phyloP scores from a whole-genome alignment of 2,113 vertebrate genomes.

The Gobius niger region DNA sequence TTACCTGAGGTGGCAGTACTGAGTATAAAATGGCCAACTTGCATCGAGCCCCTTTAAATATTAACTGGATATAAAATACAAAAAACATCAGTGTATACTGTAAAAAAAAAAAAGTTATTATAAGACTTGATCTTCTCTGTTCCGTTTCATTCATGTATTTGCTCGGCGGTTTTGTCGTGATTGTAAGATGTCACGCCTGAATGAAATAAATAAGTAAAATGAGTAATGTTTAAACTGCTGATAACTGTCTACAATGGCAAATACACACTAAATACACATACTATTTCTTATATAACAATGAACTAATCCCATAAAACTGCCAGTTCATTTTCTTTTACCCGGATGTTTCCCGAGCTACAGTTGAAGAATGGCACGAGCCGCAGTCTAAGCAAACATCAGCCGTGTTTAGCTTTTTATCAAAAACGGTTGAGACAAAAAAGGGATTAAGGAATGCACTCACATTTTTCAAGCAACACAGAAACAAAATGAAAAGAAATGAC shows the following conservation, averaged over 20 bases:
- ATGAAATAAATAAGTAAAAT: no score
- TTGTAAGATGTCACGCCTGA: no score
- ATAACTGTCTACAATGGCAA: not conserved
- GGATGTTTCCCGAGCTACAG: slow-evolving; percentile 43
- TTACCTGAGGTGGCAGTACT: no score
- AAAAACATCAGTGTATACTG: no score
- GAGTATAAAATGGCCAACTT: no score
- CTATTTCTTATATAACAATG: not conserved
- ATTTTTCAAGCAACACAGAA: slow-evolving; percentile 25
- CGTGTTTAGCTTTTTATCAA: slow-evolving; percentile 17
- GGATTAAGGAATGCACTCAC: slow-evolving; percentile 24
- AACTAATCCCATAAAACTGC: not conserved
- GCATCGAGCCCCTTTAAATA: no score
- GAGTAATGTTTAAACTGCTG: no score
- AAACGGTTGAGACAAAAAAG: slow-evolving; percentile 41
- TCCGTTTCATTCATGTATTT: no score
- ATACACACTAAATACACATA: not conserved
- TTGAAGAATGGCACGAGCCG: slow-evolving; percentile 43
- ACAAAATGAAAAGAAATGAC: slow-evolving; percentile 34
- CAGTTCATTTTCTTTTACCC: not conserved
- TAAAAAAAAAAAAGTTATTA: no score
- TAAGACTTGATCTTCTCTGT: no score
- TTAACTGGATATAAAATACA: no score
- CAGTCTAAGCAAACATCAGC: slow-evolving; percentile 38
- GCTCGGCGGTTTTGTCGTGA: no score